Base-by-base conservation (phyloP, 2,888 invertebrate species). In the Carpatolechia fugitivella region DNA sequence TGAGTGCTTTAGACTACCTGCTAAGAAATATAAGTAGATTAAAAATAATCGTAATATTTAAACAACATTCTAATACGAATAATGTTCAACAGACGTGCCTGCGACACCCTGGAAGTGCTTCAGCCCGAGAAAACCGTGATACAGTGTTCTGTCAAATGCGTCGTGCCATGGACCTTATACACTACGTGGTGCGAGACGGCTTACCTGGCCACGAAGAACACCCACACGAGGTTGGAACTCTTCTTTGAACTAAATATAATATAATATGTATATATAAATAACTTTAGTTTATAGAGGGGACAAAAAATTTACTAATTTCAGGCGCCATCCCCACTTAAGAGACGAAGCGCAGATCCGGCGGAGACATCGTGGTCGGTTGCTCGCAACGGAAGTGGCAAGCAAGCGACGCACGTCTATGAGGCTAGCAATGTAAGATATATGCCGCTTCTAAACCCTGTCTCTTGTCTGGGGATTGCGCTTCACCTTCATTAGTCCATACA, bases 121-220 rank as follows among this genome's bases (percentile, higher is more conserved):
- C 97, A 54, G 97, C 99, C 0, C 93, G 97, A 62, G 98, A 98
- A 83, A 99, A 98, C 84, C 93, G 99, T 7, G 99, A 99, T 82
- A 98, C 98, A 0, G 98, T 99, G 46, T 99, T 99, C 91, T 97
- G 97, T 79, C 98, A 98, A 87, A 99, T 99, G 96, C 92, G 98
- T 59, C 93, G 98, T 61, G 98, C 99, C 20, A 96, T 99, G 94
- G 98, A 99, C 89, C 93, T 99, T 63, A 97, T 99, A 68, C 98
- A 99, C 87, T 97, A 97, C 83, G 98, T 99, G 58, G 97, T 99
- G 47, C 97, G 98, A 72, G 99, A 99, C 83, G 98, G 98, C n/a
- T 95, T 98, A 40, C 90, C 90, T 0, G 90, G 90, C 1, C 87
- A 89, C 89, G 95, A 77, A 92, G 89, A 89, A 50, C 82, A 78